Evolutionary conservation across 2,888 invertebrate species (phyloP), one percentile per base, ranked within the genome.

Genomic region (Drosophila ustulata): DNA sequence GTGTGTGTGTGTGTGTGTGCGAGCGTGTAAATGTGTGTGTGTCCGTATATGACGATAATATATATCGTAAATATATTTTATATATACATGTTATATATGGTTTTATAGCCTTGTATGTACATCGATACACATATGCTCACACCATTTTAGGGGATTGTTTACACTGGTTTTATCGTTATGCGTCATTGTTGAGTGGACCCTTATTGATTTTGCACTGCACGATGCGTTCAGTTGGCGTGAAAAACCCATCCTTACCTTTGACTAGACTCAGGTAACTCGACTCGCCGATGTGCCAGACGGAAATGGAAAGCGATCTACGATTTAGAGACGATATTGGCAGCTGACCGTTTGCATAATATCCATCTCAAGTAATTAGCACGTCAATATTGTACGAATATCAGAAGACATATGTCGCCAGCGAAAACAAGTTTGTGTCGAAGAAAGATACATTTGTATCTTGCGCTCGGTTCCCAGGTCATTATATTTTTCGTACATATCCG

Each of bases 401-500:
- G 23, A 53, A 11, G 9, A n/a, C n/a, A 37, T 53, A 50, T 53
- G 41, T 51, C 5, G 7, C 13, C 7, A 7, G 18, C 6, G n/a
- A 41, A 41, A 41, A 41, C 39, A 13, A 41, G 39, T 41, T 41
- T 37, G 3, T 37, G n/a, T n/a, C 30, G 43, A 11, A 34, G 39
- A 53, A 30, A 76, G 68, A 68, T 76, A 72, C 59, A 71, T 57
- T 57, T 61, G 51, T 59, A 53, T 65, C 30, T 63, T 25, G 39
- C 53, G 51, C 26, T 66, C 26, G 69, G 71, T 78, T 80, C 81
- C 75, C 75, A 72, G 75, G 65, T 67, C 74, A 74, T 77, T 53
- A 55, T 82, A 68, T 71, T 66, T 66, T 53, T 61, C 50, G 66
- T 66, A 56, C 65, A 78, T 71, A 78, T 83, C 69, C 72, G 81